Base-by-base conservation (phyloP, 30 jellyfish, hydroid and myxozoan genomes). In the Turritopsis dohrnii region DNA sequence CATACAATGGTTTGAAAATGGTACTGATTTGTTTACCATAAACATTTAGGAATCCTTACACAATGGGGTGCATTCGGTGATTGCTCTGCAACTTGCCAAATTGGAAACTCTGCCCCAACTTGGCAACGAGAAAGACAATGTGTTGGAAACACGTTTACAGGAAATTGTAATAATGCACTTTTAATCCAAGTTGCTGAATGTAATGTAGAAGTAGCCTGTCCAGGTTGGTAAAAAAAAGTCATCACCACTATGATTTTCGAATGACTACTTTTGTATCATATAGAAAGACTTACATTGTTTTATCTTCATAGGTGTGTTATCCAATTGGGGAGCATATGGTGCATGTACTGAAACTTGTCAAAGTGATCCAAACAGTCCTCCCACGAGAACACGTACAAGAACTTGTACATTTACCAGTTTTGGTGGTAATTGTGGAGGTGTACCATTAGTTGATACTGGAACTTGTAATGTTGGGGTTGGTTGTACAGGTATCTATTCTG, bases 201-300 rank as follows among this genome's bases (percentile, higher is more conserved):
- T 29, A 77, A 77, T 26, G 66, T 77, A 7, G 76, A 29, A 77
- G 85, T 77, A 0, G 66, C 85, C 5, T 77, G 85, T 77, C 85
- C 85, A 23, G 85, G 85, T 77, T 17, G 31, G 31, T 69, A 26
- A 72, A 26, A 17, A 1, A 53, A 1, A 17, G 31, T 17, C 52
- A 21, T 76, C 24, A 8, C 4, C 53, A 28, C 29, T 22, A 13
- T n/a, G n/a, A n/a, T n/a, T n/a, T n/a, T n/a, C n/a, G n/a, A n/a
- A n/a, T n/a, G n/a, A n/a, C n/a, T n/a, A n/a, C n/a, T n/a, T n/a
- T n/a, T n/a, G n/a, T n/a, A n/a, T n/a, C n/a, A n/a, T n/a, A n/a
- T n/a, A n/a, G n/a, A n/a, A n/a, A n/a, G n/a, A n/a, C n/a, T n/a
- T n/a, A n/a, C n/a, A n/a, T n/a, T n/a, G n/a, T n/a, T n/a, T n/a